phyloP scores from a whole-genome alignment of 2,888 invertebrate genomes.

The Ditula angustiorana region DNA sequence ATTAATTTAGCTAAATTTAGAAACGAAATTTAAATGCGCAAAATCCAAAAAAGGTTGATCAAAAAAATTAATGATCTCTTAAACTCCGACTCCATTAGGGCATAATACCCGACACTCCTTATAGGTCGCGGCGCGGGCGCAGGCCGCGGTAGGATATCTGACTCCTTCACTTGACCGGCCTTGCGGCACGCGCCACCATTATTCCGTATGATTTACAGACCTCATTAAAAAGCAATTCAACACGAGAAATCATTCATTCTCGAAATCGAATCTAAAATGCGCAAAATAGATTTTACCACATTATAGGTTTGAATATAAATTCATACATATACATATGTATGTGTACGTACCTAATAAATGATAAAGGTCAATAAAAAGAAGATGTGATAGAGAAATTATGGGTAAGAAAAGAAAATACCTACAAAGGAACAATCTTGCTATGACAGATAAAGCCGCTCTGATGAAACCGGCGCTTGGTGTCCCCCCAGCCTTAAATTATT shows the following conservation, averaged over 20 bases:
- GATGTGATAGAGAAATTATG: no score
- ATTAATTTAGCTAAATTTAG: no score
- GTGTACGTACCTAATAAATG: no score
- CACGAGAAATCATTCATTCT: slow-evolving; percentile 14
- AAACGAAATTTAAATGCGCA: no score
- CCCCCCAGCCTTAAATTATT: no score
- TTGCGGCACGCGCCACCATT: slow-evolving; percentile 79
- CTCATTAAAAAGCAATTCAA: slow-evolving; percentile 55
- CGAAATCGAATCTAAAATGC: neutral
- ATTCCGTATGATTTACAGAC: slow-evolving; percentile 67
- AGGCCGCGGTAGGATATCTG: slow-evolving; percentile 65
- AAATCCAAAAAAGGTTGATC: neutral
- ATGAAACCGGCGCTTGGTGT: no score
- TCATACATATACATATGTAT: no score
- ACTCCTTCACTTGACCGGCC: slow-evolving; percentile 76
- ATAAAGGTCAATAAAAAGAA: no score
- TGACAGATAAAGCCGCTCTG: no score
- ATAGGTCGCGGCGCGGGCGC: slow-evolving; percentile 57
- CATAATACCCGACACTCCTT: slow-evolving; percentile 63
- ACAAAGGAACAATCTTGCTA: no score
- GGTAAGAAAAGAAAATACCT: no score
- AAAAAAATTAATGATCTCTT: slow-evolving; percentile 15
- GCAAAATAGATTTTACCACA: neutral
- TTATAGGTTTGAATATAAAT: no score
- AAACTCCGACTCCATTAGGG: slow-evolving; percentile 57